These are phyloP conservation scores for Oedothorax gibbosus DNA, from an alignment of 1,140 invertebrate species.

Conservation along the genomic window DNA sequence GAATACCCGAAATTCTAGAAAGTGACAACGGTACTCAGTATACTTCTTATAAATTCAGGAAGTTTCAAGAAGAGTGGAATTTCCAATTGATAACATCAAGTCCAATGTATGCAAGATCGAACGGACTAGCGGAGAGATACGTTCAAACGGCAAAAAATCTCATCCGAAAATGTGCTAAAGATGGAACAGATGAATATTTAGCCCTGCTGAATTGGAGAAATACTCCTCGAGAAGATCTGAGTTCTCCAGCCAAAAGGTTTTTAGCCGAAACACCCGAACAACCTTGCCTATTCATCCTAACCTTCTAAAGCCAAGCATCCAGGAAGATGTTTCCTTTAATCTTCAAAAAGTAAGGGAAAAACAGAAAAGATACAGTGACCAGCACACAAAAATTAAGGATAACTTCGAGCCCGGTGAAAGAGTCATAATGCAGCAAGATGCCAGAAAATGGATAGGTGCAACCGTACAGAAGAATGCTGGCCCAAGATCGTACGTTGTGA, in stretches of 20 bases:
- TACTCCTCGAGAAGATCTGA: background rate
- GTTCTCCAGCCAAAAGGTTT: constrained; percentile 21
- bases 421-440: background rate
- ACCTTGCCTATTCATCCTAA: too few species aligned
- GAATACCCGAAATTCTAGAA: constrained; percentile 8
- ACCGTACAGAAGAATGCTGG: background rate
- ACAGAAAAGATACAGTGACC: background rate
- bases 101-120: background rate
- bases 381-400: background rate
- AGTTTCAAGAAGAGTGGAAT: background rate
- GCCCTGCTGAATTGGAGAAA: constrained; percentile 21
- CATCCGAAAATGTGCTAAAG: background rate
- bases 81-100: background rate
- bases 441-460: too few species aligned
- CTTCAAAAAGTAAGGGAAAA: background rate
- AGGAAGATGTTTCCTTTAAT: too few species aligned
- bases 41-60: background rate
- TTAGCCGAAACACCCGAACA: background rate
- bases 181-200: constrained; percentile 2
- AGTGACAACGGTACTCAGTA: background rate
- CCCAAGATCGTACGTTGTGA: background rate
- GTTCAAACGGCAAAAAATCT: constrained; percentile 2
- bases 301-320: too few species aligned
- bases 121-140: background rate
- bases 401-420: background rate